phyloP scores from a whole-genome alignment of 2,113 vertebrate species.

The Calidris pugnax region DNA sequence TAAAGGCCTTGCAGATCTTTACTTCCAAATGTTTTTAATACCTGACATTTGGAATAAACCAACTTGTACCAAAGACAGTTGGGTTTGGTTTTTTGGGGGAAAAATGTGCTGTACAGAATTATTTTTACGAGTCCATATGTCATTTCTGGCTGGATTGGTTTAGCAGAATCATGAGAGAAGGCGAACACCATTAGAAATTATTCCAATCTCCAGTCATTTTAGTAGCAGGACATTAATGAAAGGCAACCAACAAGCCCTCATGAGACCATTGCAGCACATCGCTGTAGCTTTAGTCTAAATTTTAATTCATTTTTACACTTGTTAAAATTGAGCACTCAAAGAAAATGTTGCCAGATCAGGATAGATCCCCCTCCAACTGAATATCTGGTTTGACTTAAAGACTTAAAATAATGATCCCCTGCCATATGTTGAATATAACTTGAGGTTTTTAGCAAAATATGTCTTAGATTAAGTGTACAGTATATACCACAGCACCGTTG shows the following conservation, averaged over 20 bases:
- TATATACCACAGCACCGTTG: constrained; percentile 44
- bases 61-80: not conserved
- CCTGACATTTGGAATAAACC: not conserved
- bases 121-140: not conserved
- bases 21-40: not conserved
- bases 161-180: not conserved
- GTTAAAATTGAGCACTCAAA: constrained; percentile 62
- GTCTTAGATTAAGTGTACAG: constrained; percentile 73
- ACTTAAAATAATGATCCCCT: constrained; percentile 75
- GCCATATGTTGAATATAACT: constrained; percentile 76
- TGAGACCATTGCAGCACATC: not conserved
- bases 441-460: constrained; percentile 75
- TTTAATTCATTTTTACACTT: constrained; percentile 75
- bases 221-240: not conserved
- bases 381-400: constrained; percentile 73
- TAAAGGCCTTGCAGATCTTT: not conserved
- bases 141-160: not conserved
- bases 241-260: not conserved
- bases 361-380: constrained; percentile 72
- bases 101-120: not conserved
- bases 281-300: constrained; percentile 51
- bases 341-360: constrained; percentile 60
- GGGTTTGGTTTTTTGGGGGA: fast-evolving
- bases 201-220: not conserved
- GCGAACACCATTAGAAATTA: not conserved